Percentiles rank a stretch among this genome's conserved stretches.
Conservation (phyloP, 2,113 vertebrate genomes). For the Poeciliopsis retropinna region DNA sequence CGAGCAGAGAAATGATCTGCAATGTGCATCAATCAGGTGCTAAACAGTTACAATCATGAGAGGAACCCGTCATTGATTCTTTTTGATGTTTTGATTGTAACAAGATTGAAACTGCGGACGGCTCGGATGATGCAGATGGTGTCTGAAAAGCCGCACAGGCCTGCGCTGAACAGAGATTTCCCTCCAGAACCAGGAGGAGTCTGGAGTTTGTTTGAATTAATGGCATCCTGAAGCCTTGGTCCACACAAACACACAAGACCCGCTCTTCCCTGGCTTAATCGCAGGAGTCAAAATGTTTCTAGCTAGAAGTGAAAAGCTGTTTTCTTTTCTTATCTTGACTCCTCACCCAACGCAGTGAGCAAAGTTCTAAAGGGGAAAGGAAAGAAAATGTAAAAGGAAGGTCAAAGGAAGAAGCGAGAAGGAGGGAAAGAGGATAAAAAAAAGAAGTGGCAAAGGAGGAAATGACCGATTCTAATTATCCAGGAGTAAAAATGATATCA, state of each 20-base stretch:
- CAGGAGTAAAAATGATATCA: constrained; percentile 11
- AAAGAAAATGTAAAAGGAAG: constrained; percentile 38
- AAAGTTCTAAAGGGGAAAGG: constrained; percentile 23
- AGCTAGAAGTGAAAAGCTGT: constrained; percentile 1
- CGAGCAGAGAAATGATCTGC: constrained; percentile 1
- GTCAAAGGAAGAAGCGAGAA: constrained; percentile 36
- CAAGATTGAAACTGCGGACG: constrained; percentile 3
- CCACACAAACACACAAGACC: neutral
- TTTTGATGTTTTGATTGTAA: neutral
- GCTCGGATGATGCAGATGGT: constrained; percentile 1
- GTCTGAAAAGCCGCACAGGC: neutral
- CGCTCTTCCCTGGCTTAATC: constrained; percentile 12
- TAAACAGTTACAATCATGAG: constrained; percentile 16
- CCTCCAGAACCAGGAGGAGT: constrained; percentile 31
- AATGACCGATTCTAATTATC: constrained; percentile 42
- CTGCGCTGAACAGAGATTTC: constrained; percentile 5
- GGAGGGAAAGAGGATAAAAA: constrained; percentile 10
- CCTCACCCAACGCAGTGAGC: constrained; percentile 1
- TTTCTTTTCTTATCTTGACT: constrained; percentile 22
- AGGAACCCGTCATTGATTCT: constrained; percentile 3
- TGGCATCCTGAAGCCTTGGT: constrained; percentile 9
- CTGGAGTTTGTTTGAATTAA: constrained; percentile 50
- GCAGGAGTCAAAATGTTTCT: constrained; percentile 26
- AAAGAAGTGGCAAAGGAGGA: constrained; percentile 15
- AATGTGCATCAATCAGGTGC: constrained; percentile 3